These are phyloP conservation scores for Chromobotia macracanthus DNA, from an alignment of 2,797 vertebrate species.

Conservation along the genomic window DNA sequence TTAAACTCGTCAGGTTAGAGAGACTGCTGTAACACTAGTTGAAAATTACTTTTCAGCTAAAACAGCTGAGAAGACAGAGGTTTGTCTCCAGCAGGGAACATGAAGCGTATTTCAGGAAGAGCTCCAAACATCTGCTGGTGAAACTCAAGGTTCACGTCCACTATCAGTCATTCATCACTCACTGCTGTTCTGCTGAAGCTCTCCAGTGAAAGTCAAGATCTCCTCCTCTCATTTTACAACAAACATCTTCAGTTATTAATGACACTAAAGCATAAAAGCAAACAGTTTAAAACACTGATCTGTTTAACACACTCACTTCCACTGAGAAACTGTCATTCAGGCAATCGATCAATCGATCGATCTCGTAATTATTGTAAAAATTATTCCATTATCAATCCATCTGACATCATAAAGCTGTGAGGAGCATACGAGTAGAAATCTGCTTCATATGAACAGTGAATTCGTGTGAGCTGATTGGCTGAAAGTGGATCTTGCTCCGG, in stretches of 20 bases:
- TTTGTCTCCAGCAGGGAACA: conserved; percentile 56
- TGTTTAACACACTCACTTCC: no score
- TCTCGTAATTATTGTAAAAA: not conserved
- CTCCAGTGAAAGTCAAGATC: not conserved
- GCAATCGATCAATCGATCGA: not conserved
- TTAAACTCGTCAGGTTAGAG: not conserved
- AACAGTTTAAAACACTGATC: no score
- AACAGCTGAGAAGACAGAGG: conserved; percentile 59
- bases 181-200: not conserved
- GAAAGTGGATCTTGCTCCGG: not conserved
- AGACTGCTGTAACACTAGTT: not conserved
- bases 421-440: not conserved
- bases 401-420: not conserved
- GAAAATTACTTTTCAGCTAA: conserved; percentile 31
- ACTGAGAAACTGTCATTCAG: not conserved
- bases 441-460: not conserved
- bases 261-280: not conserved
- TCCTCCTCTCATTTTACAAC: not conserved
- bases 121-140: conserved; percentile 28
- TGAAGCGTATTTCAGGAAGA: conserved; percentile 19
- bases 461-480: not conserved
- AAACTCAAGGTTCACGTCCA: conserved; percentile 2
- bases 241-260: not conserved
- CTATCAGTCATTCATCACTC: conserved; percentile 5
- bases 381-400: not conserved